phyloP scores from a whole-genome alignment of 1,140 invertebrate genomes.

The Drosophila murphyi region DNA sequence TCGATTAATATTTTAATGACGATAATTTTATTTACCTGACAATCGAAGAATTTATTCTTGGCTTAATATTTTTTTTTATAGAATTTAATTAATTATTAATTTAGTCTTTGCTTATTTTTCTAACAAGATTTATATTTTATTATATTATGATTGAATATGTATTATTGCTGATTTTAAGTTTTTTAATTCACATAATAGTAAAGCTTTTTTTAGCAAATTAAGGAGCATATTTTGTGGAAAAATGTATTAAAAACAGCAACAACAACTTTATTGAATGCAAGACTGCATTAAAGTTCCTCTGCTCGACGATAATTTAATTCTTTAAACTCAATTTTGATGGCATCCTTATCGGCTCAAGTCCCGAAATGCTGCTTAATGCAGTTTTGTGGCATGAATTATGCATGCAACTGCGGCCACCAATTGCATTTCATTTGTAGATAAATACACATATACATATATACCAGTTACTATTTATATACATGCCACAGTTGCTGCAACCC shows the following conservation, averaged over 20 bases:
- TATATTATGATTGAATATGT: too few species aligned
- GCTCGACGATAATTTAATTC: not conserved
- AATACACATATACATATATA: conserved; percentile 5
- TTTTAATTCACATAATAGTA: too few species aligned
- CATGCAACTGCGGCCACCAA: conserved; percentile 45
- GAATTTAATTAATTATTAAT: too few species aligned
- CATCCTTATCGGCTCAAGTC: conserved; percentile 1
- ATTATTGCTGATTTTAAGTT: too few species aligned
- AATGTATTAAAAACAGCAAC: not conserved
- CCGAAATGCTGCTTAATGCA: conserved; percentile 17
- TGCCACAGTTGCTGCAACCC: conserved; percentile 25
- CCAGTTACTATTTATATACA: conserved; percentile 7
- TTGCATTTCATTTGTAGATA: conserved; percentile 56
- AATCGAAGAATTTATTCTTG: too few species aligned
- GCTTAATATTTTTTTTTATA: too few species aligned
- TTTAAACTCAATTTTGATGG: not conserved
- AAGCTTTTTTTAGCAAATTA: too few species aligned
- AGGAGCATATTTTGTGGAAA: not conserved
- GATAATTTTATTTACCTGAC: too few species aligned
- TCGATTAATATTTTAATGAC: too few species aligned
- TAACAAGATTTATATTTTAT: too few species aligned
- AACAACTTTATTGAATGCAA: not conserved
- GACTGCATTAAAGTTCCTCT: not conserved
- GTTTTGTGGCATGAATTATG: conserved; percentile 47
- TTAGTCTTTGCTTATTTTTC: too few species aligned